These are phyloP conservation scores for Hetaerina titia DNA, from an alignment of 2,888 invertebrate genomes.

Conservation along the genomic window DNA sequence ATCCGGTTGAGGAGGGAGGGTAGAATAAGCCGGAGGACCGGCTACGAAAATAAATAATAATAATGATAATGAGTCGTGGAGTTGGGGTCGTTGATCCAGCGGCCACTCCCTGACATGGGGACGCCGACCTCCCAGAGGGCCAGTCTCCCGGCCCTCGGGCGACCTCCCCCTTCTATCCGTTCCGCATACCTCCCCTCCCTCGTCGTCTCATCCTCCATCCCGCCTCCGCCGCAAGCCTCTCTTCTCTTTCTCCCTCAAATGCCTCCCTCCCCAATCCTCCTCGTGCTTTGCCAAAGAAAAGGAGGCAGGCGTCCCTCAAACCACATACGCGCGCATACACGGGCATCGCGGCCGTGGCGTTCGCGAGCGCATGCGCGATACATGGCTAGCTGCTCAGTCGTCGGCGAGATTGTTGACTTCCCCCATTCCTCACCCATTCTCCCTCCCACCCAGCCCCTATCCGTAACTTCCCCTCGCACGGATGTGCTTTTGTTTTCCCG, in stretches of 20 bases:
- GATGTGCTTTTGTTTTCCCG: not conserved
- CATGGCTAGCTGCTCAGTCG: not conserved
- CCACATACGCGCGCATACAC: not conserved
- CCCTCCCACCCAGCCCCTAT: not conserved
- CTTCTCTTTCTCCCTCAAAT: not conserved
- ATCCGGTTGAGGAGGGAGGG: not conserved
- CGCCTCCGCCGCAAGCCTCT: not conserved
- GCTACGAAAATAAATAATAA: constrained; percentile 29
- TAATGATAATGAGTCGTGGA: not conserved
- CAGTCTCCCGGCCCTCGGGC: constrained; percentile 3
- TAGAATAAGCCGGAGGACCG: not conserved
- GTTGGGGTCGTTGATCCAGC: constrained; percentile 50
- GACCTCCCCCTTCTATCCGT: not conserved
- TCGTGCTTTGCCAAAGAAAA: not conserved
- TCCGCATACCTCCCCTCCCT: not conserved
- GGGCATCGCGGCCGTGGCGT: not conserved
- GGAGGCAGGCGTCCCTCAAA: not conserved
- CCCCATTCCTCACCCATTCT: not conserved
- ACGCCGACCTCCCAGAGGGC: constrained; percentile 60
- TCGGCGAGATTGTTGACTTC: not conserved
- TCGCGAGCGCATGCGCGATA: constrained; percentile 45
- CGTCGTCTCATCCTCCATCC: not conserved
- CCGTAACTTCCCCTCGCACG: not conserved
- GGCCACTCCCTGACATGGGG: constrained; percentile 49
- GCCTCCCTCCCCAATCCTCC: not conserved